phyloP scores from a whole-genome alignment of 2,113 vertebrate genomes.

The Conger conger region DNA sequence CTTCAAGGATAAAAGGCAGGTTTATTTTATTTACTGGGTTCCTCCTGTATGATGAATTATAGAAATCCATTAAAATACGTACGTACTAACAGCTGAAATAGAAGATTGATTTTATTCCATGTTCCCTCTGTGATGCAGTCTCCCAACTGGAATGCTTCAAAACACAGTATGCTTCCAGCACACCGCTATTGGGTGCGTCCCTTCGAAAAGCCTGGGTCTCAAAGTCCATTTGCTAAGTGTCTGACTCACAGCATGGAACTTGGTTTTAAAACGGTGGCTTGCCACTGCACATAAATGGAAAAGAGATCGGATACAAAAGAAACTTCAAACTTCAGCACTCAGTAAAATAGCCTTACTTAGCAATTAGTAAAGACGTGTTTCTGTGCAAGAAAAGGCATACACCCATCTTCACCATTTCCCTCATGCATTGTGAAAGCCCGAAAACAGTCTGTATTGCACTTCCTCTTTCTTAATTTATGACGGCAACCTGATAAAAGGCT shows the following conservation, averaged over 20 bases:
- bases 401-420: background rate
- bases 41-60: constrained; percentile 42
- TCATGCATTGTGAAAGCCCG: background rate
- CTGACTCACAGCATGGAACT: background rate
- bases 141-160: background rate
- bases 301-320: background rate
- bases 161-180: background rate
- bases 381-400: background rate
- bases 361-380: background rate
- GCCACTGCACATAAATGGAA: background rate
- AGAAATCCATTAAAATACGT: constrained; percentile 36
- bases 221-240: background rate
- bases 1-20: constrained; percentile 44
- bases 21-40: constrained; percentile 41
- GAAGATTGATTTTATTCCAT: constrained; percentile 12
- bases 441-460: background rate
- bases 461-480: background rate
- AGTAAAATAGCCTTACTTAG: background rate
- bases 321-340: background rate
- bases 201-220: background rate
- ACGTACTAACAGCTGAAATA: constrained; percentile 28
- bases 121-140: background rate
- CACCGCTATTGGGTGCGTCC: background rate
- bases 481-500: background rate
- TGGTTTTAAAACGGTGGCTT: background rate